Evolutionary conservation across 1,140 invertebrate species (phyloP).

Genomic region (Colletes latitarsis): DNA sequence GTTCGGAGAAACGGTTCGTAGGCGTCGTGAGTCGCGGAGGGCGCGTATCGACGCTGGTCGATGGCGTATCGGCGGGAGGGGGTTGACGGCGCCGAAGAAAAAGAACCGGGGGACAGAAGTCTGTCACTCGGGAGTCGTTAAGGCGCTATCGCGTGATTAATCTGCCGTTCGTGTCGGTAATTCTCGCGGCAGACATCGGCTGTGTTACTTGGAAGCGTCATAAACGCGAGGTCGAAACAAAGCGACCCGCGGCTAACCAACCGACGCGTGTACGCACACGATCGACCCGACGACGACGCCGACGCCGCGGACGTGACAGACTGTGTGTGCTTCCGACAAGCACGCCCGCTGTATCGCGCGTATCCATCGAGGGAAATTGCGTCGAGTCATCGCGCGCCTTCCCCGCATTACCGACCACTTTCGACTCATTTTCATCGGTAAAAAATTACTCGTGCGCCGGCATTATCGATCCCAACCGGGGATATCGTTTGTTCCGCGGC

Average conservation of each 20-base stretch:
- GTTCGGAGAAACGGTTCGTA: not conserved
- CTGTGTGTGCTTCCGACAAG: slow-evolving; percentile 45
- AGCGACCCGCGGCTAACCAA: slow-evolving; percentile 12
- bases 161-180: slow-evolving; percentile 44
- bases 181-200: slow-evolving; percentile 56
- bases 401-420: not conserved
- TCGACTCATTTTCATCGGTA: not conserved
- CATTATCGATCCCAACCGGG: not conserved
- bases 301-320: slow-evolving; percentile 44
- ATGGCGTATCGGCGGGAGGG: not conserved
- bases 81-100: slow-evolving; percentile 20
- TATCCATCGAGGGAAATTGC: slow-evolving; percentile 34
- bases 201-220: slow-evolving; percentile 56
- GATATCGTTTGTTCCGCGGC: not conserved
- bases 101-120: slow-evolving; percentile 9
- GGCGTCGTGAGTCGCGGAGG: not conserved
- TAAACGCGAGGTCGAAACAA: slow-evolving; percentile 56
- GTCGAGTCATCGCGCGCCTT: slow-evolving; percentile 3
- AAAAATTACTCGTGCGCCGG: not conserved
- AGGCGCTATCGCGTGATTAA: slow-evolving; percentile 65
- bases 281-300: slow-evolving; percentile 8
- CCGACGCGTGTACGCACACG: not conserved
- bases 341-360: slow-evolving; percentile 2
- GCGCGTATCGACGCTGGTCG: slow-evolving; percentile 29
- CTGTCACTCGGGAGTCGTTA: slow-evolving; percentile 58